A percentile compares a stretch with the other conserved stretches of the same genome.
These are phyloP conservation scores for Chloropsis hardwickii DNA, from an alignment of 2,113 vertebrate genomes.

Conservation along the genomic window DNA sequence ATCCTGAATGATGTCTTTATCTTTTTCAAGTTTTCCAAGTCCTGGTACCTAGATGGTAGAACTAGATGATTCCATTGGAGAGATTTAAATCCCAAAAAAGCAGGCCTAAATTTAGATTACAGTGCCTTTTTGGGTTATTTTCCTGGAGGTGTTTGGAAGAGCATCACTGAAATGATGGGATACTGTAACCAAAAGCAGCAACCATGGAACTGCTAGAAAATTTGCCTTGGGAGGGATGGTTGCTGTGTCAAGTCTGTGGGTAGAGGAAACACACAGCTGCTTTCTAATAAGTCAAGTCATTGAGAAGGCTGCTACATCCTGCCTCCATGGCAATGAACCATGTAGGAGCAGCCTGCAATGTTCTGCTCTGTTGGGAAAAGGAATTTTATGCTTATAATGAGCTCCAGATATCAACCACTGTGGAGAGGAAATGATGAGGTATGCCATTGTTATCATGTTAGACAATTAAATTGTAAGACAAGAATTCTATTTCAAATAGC, in stretches of 20 bases:
- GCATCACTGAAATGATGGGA: neutral
- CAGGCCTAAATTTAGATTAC: neutral
- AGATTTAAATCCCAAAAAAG: neutral
- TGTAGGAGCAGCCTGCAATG: neutral
- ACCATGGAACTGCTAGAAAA: fast-evolving
- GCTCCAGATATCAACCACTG: neutral
- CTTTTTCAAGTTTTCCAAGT: neutral
- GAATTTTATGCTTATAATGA: neutral
- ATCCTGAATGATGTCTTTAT: neutral
- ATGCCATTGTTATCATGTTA: neutral
- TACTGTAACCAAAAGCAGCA: neutral
- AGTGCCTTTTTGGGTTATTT: neutral
- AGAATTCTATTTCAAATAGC: neutral
- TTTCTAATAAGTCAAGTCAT: neutral
- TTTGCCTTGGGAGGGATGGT: neutral
- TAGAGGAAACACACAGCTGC: neutral
- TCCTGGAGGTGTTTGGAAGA: neutral
- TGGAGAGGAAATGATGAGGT: neutral
- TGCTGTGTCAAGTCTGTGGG: neutral
- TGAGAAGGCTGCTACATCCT: neutral
- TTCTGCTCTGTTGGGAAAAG: neutral
- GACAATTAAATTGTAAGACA: neutral
- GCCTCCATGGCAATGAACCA: neutral
- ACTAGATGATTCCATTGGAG: neutral
- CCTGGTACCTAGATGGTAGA: neutral